Conservation (phyloP, 2,113 vertebrate species). For the Benitochromis conjunctus region DNA sequence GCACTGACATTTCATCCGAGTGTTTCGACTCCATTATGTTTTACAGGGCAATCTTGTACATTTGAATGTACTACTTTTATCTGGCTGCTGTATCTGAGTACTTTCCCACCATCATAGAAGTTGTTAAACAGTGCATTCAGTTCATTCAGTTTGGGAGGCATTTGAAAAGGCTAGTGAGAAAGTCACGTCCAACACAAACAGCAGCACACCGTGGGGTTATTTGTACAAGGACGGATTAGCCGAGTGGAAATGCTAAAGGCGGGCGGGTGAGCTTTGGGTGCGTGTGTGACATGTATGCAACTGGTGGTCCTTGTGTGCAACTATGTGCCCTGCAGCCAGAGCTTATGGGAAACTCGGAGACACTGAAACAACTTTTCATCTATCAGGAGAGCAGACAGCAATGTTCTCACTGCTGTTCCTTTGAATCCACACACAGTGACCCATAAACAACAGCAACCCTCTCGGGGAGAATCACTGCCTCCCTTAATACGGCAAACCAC, state of each 20-base stretch:
- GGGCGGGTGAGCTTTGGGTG: not conserved
- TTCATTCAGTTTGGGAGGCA: not conserved
- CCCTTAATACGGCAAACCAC: not conserved
- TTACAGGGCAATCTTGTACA: not conserved
- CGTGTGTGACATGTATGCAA: not conserved
- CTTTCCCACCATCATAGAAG: not conserved
- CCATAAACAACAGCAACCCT: constrained; percentile 9
- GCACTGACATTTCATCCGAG: not conserved
- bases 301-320: not conserved
- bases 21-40: not conserved
- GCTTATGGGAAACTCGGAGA: constrained; percentile 50
- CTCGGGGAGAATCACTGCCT: not conserved
- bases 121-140: not conserved
- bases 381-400: constrained; percentile 33
- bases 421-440: constrained; percentile 11
- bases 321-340: not conserved
- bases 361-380: not conserved
- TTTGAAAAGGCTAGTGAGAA: constrained; percentile 16
- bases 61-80: not conserved
- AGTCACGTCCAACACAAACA: not conserved
- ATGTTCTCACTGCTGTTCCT: constrained; percentile 30
- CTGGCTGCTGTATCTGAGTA: not conserved
- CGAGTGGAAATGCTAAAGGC: not conserved
- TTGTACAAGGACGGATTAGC: constrained; percentile 18
- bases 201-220: not conserved